Evolutionary conservation across 1,140 invertebrate species (phyloP), one percentile per base, ranked within the genome.

Genomic region (Hylaeus volcanicus): DNA sequence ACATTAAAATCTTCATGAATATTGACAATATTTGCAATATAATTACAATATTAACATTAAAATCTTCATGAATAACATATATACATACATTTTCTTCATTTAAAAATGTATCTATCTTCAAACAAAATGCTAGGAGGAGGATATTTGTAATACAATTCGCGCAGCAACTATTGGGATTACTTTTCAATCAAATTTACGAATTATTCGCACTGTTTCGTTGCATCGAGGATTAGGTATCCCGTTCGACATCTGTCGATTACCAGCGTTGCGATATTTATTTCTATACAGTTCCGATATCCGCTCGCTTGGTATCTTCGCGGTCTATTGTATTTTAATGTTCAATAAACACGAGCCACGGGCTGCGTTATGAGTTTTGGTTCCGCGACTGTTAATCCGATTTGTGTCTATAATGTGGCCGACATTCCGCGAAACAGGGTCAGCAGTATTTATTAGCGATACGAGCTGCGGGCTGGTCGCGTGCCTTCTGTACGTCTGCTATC

Each of bases 321-420:
- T n/a, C 37, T n/a, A 15, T 68, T 12, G n/a, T 12, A 1, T 45
- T 65, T 65, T 55, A 56, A 66, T 41, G 5, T 39, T 56, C n/a
- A 9, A 66, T 37, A 3, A 43, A 37, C 12, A 4, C 9, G 11
- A 41, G 5, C 39, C 9, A 9, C 8, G 51, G 5, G 55, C 65
- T 43, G 48, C 37, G 55, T 26, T 43, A n/a, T 65, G 73, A 45
- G n/a, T 66, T 43, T 26, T 48, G 64, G 45, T 66, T 65, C 26
- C 3, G 11, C 12, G 12, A 14, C 39, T 51, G 39, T 65, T 74
- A 65, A 74, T 74, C 15, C 61, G 73, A 74, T 64, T 74, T 39
- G 48, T 37, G 15, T 41, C 9, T 45, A 53, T 65, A 55, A 64
- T 26, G 39, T 2, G 61, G 6, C 58, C 14, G 58, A 73, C 15